A percentile compares a stretch with the other conserved stretches of the same genome.
Conservation (phyloP, 2,888 invertebrate genomes). For the Cantharis flavilabris region DNA sequence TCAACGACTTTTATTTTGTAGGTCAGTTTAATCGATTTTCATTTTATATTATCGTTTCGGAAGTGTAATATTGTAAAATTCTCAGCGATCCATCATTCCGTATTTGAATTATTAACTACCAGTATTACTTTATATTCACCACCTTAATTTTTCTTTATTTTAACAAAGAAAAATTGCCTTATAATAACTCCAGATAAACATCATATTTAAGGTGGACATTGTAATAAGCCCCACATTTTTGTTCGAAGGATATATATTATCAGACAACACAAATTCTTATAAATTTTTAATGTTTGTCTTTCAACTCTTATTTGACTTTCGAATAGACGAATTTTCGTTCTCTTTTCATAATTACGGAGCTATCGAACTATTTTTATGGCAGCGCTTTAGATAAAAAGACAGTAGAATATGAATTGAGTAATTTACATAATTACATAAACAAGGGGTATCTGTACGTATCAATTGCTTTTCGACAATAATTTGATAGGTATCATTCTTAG, state of each 20-base stretch:
- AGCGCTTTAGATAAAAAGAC: neutral
- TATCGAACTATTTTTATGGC: neutral
- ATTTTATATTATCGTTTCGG: neutral
- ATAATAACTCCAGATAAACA: neutral
- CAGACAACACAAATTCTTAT: neutral
- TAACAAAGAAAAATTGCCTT: neutral
- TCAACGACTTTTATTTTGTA: neutral
- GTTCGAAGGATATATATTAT: neutral
- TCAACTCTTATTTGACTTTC: neutral
- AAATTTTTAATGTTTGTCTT: neutral
- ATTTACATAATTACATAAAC: neutral
- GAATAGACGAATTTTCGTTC: neutral
- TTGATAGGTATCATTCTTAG: neutral
- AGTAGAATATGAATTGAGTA: neutral
- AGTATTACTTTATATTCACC: neutral
- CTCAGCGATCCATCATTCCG: neutral
- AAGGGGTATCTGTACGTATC: neutral
- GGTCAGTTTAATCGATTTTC: neutral
- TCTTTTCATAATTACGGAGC: neutral
- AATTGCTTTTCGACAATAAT: neutral
- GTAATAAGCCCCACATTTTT: neutral
- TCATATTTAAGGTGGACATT: neutral
- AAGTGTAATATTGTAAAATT: neutral
- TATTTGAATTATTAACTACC: neutral
- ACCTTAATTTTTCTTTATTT: neutral